A percentile compares a stretch with the other conserved stretches of the same genome.
phyloP scores from a whole-genome alignment of 2,113 vertebrate species.

The Phylloscopus whistleri region DNA sequence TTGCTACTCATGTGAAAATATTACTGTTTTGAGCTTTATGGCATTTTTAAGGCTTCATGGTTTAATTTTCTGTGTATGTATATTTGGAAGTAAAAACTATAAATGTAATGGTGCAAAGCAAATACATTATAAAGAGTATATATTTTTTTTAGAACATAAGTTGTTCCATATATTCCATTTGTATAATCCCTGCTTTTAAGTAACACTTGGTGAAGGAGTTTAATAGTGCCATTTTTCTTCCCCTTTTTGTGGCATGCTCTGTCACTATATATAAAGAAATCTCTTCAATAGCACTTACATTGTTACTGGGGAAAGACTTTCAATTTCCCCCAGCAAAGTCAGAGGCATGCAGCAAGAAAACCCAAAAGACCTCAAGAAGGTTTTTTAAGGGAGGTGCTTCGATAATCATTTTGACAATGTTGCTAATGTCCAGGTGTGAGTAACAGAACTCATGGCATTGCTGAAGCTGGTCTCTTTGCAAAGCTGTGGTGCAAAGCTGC shows the following conservation, averaged over 20 bases:
- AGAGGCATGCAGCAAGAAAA: neutral
- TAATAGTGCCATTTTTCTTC: neutral
- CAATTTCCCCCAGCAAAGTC: neutral
- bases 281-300: neutral
- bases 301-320: neutral
- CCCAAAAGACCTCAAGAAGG: neutral
- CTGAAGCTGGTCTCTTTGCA: neutral
- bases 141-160: neutral
- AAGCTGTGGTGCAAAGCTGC: neutral
- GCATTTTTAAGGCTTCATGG: neutral
- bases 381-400: neutral
- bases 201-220: neutral
- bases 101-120: neutral
- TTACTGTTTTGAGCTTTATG: neutral
- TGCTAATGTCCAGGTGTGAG: neutral
- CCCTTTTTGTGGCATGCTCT: neutral
- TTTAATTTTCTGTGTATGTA: neutral
- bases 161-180: neutral
- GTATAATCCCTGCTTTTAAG: neutral
- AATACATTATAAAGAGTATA: neutral
- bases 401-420: neutral
- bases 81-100: neutral
- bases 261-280: neutral
- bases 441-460: accelerated
- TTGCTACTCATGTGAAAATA: neutral